Base-by-base conservation (phyloP, 30 jellyfish, hydroid and myxozoan species). In the Turritopsis dohrnii region DNA sequence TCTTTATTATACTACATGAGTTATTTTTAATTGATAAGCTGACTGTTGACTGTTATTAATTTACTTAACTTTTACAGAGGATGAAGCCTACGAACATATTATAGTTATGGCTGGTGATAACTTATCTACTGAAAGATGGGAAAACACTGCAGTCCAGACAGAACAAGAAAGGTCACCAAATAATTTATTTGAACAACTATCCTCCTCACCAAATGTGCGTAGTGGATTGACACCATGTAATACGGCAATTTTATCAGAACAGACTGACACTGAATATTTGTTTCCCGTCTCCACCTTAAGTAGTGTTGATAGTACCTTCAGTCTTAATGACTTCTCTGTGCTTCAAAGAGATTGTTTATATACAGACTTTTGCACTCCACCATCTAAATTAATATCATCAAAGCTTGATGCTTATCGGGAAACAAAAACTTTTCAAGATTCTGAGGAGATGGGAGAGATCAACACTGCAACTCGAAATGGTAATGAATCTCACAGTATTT, bases 51-150 rank as follows among this genome's bases (percentile, higher is more conserved):
- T 7, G 0, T n/a, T 9, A n/a, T 69, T 69, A 69, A 7, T 69
- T 69, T 69, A 27, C 30, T 69, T 69, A 7, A 7, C 30, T 69
- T 8, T 69, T 69, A 9, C 22, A 69, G 77, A 69, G 19, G 19
- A 69, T 27, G 30, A 23, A n/a, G 77, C 77, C 9, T 69, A 69
- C 30, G 77, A 69, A 27, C 77, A 69, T 69, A n/a, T 69, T 17
- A 23, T 69, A n/a, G 77, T 69, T 7, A 69, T 69, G 77, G 77
- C 77, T n/a, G 77, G 77, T 23, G 77, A 69, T 27, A 69, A n/a
- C 31, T 69, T 69, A 69, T 16, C 9, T 69, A 27, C 16, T 19
- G 77, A 23, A 69, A 69, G 77, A n/a, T 69, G 31, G 9, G 16
- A 7, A 17, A 17, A 69, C 9, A 69, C 0, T 69, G 77, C 9